phyloP scores from a whole-genome alignment of 2,113 vertebrate genomes.

The Tamias sibiricus region DNA sequence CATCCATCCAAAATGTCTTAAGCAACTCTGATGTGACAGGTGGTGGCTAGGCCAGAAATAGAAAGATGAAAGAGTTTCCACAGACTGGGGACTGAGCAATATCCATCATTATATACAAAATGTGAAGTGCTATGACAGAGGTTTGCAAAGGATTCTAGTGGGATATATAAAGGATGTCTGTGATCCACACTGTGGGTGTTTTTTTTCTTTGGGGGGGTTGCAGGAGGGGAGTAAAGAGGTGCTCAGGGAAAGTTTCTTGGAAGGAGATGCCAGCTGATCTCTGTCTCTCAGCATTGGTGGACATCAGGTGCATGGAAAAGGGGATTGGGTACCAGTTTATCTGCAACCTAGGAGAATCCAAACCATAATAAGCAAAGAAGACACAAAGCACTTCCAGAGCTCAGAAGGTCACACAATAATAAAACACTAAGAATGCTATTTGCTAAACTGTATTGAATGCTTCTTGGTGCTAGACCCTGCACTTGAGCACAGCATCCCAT shows the following conservation, averaged over 20 bases:
- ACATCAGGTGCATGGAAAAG: neutral
- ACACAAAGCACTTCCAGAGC: neutral
- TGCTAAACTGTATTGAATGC: neutral
- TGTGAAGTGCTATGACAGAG: neutral
- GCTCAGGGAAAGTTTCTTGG: neutral
- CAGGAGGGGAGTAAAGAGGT: neutral
- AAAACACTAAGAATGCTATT: neutral
- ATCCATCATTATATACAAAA: neutral
- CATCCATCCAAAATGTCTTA: neutral
- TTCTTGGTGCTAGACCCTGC: neutral
- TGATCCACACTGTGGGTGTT: neutral
- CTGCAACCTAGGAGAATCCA: neutral
- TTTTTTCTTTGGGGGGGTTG: neutral
- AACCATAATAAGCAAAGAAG: neutral
- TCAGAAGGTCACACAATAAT: neutral
- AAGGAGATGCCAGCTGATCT: neutral
- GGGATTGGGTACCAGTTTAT: neutral
- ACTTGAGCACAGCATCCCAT: neutral
- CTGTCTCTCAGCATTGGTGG: neutral
- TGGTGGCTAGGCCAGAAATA: neutral
- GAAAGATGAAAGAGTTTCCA: neutral
- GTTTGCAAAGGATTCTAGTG: neutral
- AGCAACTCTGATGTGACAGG: neutral
- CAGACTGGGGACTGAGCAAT: neutral
- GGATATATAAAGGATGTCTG: neutral